Conservation (phyloP, 2,888 invertebrate genomes). For the Neoascia interrupta region DNA sequence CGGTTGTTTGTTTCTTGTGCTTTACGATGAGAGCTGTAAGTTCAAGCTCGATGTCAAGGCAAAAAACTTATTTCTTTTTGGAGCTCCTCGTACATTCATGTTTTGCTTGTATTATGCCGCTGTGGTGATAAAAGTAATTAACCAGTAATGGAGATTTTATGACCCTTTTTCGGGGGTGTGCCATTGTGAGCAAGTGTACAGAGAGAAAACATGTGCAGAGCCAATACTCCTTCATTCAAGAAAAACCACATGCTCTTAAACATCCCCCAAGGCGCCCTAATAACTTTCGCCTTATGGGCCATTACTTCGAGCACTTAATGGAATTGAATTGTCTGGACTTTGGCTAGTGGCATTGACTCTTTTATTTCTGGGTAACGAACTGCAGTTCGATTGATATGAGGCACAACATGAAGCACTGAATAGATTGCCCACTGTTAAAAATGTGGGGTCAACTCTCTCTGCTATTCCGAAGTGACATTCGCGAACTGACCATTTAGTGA, state of each 20-base stretch:
- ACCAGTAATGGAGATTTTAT: constrained; percentile 45
- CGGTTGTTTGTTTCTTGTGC: background rate
- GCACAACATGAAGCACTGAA: too few relatives aligned
- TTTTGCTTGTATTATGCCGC: constrained; percentile 3
- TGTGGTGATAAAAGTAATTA: constrained; percentile 50
- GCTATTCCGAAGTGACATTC: too few relatives aligned
- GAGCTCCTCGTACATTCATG: constrained; percentile 4
- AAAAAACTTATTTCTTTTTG: too few relatives aligned
- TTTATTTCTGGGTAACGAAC: background rate
- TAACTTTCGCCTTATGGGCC: constrained; percentile 3
- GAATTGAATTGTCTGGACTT: constrained; percentile 8
- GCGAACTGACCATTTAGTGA: too few relatives aligned
- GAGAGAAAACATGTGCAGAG: too few relatives aligned
- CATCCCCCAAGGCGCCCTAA: background rate
- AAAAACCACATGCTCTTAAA: background rate
- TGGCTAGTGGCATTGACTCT: constrained; percentile 28
- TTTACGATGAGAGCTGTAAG: constrained; percentile 36
- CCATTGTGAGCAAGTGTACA: background rate
- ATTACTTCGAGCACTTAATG: background rate
- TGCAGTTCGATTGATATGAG: too few relatives aligned
- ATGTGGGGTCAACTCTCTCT: too few relatives aligned
- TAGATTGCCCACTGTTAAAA: too few relatives aligned
- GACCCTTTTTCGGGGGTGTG: constrained; percentile 24
- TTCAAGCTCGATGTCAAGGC: constrained; percentile 65
- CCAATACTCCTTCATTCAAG: background rate